Evolutionary conservation across 2,113 vertebrate species (phyloP).

Genomic region (Chrysemys picta): DNA sequence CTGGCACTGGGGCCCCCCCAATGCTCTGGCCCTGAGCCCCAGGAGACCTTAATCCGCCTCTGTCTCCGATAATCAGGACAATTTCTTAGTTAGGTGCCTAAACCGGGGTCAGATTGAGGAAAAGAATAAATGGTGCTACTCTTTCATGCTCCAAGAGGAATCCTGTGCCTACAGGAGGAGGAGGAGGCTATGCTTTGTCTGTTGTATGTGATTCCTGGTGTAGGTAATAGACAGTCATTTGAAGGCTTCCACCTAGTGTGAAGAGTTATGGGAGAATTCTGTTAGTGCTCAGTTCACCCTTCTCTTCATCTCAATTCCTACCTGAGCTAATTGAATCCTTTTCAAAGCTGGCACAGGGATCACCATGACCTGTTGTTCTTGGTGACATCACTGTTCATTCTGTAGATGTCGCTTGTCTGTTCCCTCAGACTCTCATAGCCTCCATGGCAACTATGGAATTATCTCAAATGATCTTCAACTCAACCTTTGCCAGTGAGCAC

Average conservation of each 20-base stretch:
- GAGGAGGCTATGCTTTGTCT: rapidly evolving
- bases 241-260: not conserved
- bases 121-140: not conserved
- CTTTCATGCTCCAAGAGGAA: not conserved
- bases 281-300: not conserved
- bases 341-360: not conserved
- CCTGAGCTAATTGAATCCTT: not conserved
- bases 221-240: not conserved
- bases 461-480: not conserved
- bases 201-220: not conserved
- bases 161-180: not conserved
- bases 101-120: rapidly evolving
- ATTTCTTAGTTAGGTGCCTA: not conserved
- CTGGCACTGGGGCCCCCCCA: too few species aligned
- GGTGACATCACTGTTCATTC: not conserved
- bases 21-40: too few species aligned
- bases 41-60: too few species aligned
- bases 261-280: not conserved
- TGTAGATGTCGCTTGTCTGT: rapidly evolving
- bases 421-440: not conserved
- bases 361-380: not conserved
- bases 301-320: not conserved
- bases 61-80: rapidly evolving
- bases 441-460: not conserved
- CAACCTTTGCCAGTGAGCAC: not conserved